Evolutionary conservation across 2,888 invertebrate genomes (phyloP), one percentile per base, ranked within the genome.

Genomic region (Elmis aenea): DNA sequence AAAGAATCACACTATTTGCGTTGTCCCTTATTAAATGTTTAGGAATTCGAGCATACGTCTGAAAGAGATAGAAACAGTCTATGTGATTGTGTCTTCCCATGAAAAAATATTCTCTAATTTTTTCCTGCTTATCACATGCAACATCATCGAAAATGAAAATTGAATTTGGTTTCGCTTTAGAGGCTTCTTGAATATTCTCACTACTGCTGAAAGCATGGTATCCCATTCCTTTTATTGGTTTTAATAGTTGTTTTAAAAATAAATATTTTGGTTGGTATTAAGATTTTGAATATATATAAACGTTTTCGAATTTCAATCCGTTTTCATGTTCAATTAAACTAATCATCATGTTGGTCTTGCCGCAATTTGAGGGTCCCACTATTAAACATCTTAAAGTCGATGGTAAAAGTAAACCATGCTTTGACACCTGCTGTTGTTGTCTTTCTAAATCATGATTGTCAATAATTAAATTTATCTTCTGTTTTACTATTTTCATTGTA

Each of bases 111-210:
- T 43, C 41, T 38, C 50, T 40, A 8, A 62, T 52, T 16, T 45
- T 49, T 13, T 50, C 41, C 35, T 57, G 54, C 24, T 54, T 54
- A 14, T 55, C 57, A 27, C 56, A 59, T 11, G 54, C 50, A 11
- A 62, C 54, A 52, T 64, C 61, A 47, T 63, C 60, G 40, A 64
- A 64, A 30, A 64, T 59, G 33, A 64, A 50, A 5, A 63, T 47
- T 10, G 58, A 58, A 43, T 56, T 50, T 31, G 35, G 21, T 46
- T 48, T 47, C 2, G 57, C 53, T 15, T 51, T 38, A 6, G 46
- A 4, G 4, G 51, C 40, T 9, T 35, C n/a, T 13, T 42, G 21
- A 4, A 51, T 38, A 15, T 51, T 42, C 10, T 46, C 43, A 18
- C 44, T 41, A 9, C 13, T n/a, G n/a, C n/a, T n/a, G n/a, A n/a